A percentile compares a stretch with the other conserved stretches of the same genome.
These are phyloP conservation scores for Fragum whitleyi DNA, from an alignment of 2,888 invertebrate species.

Conservation along the genomic window DNA sequence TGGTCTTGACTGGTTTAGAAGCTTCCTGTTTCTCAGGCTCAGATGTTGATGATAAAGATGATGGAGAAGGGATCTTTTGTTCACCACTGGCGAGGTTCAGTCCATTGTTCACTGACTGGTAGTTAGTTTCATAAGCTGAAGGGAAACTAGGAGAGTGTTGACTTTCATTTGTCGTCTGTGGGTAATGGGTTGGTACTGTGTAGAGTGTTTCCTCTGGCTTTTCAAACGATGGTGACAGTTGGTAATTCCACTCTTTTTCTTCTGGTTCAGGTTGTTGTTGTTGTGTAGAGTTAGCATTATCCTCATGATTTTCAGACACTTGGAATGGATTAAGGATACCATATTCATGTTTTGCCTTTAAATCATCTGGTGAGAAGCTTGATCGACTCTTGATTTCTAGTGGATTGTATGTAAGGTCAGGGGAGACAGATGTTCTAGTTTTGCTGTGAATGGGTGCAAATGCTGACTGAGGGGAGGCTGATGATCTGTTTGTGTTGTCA, in stretches of 20 bases:
- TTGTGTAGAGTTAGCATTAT: not conserved
- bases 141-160: constrained; percentile 40
- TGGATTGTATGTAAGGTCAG: not conserved
- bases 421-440: constrained; percentile 10
- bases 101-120: constrained; percentile 23
- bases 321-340: not conserved
- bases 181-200: not conserved
- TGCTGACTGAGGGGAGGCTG: constrained; percentile 24
- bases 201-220: constrained; percentile 1
- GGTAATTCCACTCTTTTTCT: not conserved
- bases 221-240: constrained; percentile 13
- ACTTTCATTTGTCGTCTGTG: constrained; percentile 20
- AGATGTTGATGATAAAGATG: not conserved
- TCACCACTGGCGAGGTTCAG: not conserved
- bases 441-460: constrained; percentile 26
- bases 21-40: constrained; percentile 8
- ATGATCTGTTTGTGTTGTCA: constrained; percentile 19
- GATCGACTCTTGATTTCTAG: not conserved
- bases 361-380: not conserved
- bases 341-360: constrained; percentile 10
- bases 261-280: not conserved
- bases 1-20: constrained; percentile 35
- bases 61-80: constrained; percentile 6
- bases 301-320: not conserved
- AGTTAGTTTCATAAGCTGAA: constrained; percentile 41